Conservation (phyloP, 30 jellyfish, hydroid and myxozoan species). For the Pelagia noctiluca region DNA sequence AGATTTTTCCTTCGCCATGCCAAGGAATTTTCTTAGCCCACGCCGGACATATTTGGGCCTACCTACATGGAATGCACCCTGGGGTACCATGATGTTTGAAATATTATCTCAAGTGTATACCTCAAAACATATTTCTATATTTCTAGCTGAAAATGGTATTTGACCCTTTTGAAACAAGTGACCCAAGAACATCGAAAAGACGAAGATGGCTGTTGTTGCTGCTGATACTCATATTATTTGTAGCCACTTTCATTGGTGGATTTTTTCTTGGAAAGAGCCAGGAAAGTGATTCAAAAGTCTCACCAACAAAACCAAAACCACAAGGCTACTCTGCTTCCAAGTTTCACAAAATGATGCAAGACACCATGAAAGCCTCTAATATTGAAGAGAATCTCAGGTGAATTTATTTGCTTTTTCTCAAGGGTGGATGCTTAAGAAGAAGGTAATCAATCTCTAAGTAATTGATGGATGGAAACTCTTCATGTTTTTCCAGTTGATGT, state of each 20-base stretch:
- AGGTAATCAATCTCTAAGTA: too few species aligned
- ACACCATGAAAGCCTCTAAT: constrained; percentile 43
- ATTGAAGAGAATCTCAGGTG: constrained; percentile 52
- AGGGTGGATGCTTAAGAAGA: not conserved
- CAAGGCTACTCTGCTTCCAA: not conserved
- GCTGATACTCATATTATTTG: constrained; percentile 22
- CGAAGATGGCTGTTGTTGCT: constrained; percentile 11
- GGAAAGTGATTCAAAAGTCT: not conserved
- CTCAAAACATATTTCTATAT: too few species aligned
- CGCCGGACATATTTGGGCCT: too few species aligned
- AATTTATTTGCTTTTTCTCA: not conserved
- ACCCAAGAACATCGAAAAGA: not conserved
- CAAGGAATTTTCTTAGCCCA: too few species aligned
- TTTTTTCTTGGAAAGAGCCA: constrained; percentile 11
- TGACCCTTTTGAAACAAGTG: too few species aligned
- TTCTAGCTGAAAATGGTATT: too few species aligned
- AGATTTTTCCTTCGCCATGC: too few species aligned
- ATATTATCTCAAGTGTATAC: too few species aligned
- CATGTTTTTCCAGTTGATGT: not conserved
- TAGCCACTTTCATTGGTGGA: constrained; percentile 48
- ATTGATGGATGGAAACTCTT: too few species aligned
- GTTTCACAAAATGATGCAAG: constrained; percentile 42
- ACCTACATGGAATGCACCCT: too few species aligned
- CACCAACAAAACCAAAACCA: not conserved
- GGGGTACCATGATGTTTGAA: too few species aligned